These are phyloP conservation scores for Pogoniulus pusillus DNA, from an alignment of 2,797 vertebrate species.

Conservation along the genomic window DNA sequence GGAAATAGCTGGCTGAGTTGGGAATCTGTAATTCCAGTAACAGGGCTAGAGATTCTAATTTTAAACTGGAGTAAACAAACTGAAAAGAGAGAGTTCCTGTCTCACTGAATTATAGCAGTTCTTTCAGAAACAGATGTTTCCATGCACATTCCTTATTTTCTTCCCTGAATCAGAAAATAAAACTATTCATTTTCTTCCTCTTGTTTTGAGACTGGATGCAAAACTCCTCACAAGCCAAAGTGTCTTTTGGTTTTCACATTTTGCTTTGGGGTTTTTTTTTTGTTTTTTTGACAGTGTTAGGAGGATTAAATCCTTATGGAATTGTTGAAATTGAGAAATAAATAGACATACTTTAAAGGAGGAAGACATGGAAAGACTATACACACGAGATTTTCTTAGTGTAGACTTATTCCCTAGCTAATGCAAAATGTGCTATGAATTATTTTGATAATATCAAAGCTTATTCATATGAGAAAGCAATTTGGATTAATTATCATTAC, in stretches of 20 bases:
- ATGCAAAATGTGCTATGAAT: not conserved
- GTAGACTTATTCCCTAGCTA: not conserved
- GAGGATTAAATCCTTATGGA: not conserved
- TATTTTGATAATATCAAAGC: not conserved
- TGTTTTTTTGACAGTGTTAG: not conserved
- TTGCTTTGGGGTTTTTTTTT: too few relatives aligned
- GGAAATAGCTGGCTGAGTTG: conserved; percentile 6
- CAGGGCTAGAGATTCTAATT: not conserved
- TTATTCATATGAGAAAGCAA: not conserved
- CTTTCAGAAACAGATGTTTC: conserved; percentile 33
- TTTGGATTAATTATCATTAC: not conserved
- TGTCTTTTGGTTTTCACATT: not conserved
- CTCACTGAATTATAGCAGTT: conserved; percentile 22
- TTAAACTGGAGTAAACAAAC: not conserved
- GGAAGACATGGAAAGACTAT: not conserved
- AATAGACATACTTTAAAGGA: not conserved
- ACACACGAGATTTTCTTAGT: not conserved
- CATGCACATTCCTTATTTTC: conserved; percentile 5
- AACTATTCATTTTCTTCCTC: not conserved
- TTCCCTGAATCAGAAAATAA: conserved; percentile 9
- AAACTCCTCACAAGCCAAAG: not conserved
- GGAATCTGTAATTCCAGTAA: not conserved
- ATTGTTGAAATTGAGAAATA: not conserved
- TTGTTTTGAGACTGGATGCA: not conserved
- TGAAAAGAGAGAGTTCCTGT: conserved; percentile 19